phyloP scores from a whole-genome alignment of 2,888 invertebrate species.

The Deroplatys truncata region DNA sequence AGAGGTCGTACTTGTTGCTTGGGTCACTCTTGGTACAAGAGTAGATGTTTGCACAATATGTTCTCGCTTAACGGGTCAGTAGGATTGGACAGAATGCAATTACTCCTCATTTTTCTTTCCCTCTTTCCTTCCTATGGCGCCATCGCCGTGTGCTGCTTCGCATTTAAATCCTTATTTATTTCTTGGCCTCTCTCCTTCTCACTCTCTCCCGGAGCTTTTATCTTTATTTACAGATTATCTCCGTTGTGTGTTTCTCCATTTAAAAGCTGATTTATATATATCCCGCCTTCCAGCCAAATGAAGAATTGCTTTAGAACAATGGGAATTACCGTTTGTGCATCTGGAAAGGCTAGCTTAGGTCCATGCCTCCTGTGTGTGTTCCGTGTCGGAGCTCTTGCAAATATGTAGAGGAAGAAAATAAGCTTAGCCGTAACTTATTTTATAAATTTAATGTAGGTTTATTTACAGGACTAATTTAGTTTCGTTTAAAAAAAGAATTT shows the following conservation, averaged over 20 bases:
- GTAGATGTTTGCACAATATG: neutral
- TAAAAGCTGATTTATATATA: neutral
- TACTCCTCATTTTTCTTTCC: constrained; percentile 4
- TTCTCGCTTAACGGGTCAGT: neutral
- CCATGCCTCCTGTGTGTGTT: neutral
- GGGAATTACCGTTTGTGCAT: neutral
- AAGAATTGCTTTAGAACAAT: neutral
- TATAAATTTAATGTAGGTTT: neutral
- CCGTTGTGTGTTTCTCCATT: neutral
- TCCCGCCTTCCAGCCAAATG: neutral
- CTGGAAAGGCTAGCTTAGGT: neutral
- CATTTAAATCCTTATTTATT: constrained; percentile 16
- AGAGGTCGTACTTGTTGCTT: neutral
- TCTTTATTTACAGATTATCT: constrained; percentile 10
- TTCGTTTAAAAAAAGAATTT: neutral
- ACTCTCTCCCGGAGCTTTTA: neutral
- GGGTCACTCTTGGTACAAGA: neutral
- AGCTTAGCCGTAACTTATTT: neutral
- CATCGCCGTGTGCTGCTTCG: neutral
- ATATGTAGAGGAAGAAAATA: neutral
- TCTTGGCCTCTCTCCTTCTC: neutral
- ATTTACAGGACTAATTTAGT: neutral
- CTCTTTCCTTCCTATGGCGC: neutral
- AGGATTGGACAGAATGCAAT: neutral
- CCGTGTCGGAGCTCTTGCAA: neutral